These are phyloP conservation scores for Coenobita brevimanus DNA, from an alignment of 1,140 invertebrate species.

Conservation along the genomic window DNA sequence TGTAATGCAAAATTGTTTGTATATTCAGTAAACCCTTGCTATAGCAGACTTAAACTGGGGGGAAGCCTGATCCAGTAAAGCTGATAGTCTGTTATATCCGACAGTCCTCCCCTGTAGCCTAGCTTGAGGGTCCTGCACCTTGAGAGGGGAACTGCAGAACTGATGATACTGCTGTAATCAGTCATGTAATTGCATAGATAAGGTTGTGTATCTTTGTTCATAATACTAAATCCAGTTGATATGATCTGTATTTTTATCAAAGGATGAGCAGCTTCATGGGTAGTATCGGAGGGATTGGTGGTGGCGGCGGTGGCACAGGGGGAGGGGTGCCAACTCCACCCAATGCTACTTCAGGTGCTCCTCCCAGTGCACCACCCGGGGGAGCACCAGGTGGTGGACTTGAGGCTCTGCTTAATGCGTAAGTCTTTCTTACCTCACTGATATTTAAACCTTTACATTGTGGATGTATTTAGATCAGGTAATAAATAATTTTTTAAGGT, in stretches of 20 bases:
- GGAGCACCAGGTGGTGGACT: constrained; percentile 36
- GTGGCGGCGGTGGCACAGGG: neutral
- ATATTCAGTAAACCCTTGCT: too few relatives aligned
- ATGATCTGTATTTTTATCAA: neutral
- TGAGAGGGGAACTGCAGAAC: too few relatives aligned
- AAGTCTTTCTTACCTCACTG: too few relatives aligned
- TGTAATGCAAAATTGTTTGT: too few relatives aligned
- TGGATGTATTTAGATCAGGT: too few relatives aligned
- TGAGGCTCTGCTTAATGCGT: constrained; percentile 67
- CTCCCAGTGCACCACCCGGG: neutral
- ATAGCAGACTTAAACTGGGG: too few relatives aligned
- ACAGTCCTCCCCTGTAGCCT: too few relatives aligned
- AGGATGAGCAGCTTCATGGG: constrained; percentile 74
- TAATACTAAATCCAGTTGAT: constrained; percentile 68
- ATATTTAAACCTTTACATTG: too few relatives aligned
- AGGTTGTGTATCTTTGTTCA: neutral
- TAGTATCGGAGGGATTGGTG: constrained; percentile 62
- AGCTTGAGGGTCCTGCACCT: too few relatives aligned
- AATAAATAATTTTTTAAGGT: too few relatives aligned
- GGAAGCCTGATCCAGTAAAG: too few relatives aligned
- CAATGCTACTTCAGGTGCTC: neutral
- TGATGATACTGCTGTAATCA: neutral
- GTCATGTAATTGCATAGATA: neutral
- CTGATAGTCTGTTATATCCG: too few relatives aligned
- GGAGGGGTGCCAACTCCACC: neutral